Evolutionary conservation across 2,888 invertebrate genomes (phyloP), one percentile per base, ranked within the genome.

Genomic region (Andricus curvator): DNA sequence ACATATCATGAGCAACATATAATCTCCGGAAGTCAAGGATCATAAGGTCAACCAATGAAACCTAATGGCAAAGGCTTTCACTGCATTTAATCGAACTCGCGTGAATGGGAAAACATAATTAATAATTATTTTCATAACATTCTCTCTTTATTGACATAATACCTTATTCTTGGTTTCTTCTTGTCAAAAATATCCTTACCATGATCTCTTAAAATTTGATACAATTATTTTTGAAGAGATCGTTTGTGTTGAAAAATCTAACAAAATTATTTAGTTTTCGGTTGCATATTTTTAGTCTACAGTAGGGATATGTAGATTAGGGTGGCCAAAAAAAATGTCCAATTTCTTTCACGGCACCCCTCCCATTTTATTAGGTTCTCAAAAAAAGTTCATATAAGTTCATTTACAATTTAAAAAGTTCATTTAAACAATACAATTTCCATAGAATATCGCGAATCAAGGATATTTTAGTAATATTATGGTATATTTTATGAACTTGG

Each of bases 31-130:
- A 60, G 25, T 77, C 22, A 70, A 76, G 22, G 60, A 78, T 80
- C 82, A 84, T 86, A 84, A 85, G 84, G 87, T 87, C 84, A 84
- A 81, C 81, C 76, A 78, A 82, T 84, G 82, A 85, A 85, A 83
- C 67, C 77, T 68, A 15, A 15, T 87, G 41, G 48, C 25, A 68
- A 68, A 48, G 17, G 81, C 87, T 87, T 87, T 88, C 87, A 87
- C 87, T 83, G 66, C 79, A 80, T 78, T 66, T 77, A 51, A 25
- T 66, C 22, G 77, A 25, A 25, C 22, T 78, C 68, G 48, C 48
- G 15, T 48, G 29, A 68, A 20, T 25, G 25, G 13, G 25, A 67
- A 64, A 25, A 64, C 6, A 29, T n/a, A 60, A 22, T 60, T 66
- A n/a, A 15, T 22, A 48, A 68, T 48, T 68, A 44, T 68, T 48